These are phyloP conservation scores for Varecia variegata DNA, from an alignment of 2,797 vertebrate species.

Conservation along the genomic window DNA sequence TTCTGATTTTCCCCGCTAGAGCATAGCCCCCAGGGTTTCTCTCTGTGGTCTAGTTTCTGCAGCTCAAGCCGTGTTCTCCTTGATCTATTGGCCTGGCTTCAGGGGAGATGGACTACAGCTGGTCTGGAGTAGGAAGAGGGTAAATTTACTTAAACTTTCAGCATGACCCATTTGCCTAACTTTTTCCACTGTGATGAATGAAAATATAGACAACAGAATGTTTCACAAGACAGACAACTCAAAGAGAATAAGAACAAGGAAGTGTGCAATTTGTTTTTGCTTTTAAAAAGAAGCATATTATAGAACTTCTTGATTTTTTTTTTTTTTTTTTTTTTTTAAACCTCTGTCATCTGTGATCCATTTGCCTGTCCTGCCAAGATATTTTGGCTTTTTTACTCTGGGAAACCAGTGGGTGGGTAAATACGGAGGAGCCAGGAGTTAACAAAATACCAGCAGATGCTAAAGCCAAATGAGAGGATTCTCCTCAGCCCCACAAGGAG, in stretches of 20 bases:
- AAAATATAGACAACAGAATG: slow-evolving; percentile 45
- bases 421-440: slow-evolving; percentile 54
- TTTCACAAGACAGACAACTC: slow-evolving; percentile 52
- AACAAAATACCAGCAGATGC: slow-evolving; percentile 74
- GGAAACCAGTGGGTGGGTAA: slow-evolving; percentile 79
- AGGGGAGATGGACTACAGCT: slow-evolving; percentile 43
- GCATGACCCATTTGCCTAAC: slow-evolving; percentile 55
- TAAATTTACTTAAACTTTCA: slow-evolving; percentile 60
- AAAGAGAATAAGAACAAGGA: slow-evolving; percentile 45
- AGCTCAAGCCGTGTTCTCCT: neutral
- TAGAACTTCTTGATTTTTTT: slow-evolving; percentile 13
- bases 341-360: slow-evolving; percentile 77
- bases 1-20: neutral
- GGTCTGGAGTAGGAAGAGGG: slow-evolving; percentile 35
- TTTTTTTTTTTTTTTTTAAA: neutral
- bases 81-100: slow-evolving; percentile 13
- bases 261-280: slow-evolving; percentile 42
- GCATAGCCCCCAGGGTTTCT: neutral
- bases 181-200: slow-evolving; percentile 55
- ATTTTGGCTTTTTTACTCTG: slow-evolving; percentile 74
- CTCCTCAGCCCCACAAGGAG: neutral
- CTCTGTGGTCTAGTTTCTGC: neutral
- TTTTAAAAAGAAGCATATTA: slow-evolving; percentile 47
- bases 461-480: slow-evolving; percentile 28
- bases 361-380: slow-evolving; percentile 66